phyloP scores from a whole-genome alignment of 2,888 invertebrate genomes.

The Hypselothyrea guttata region DNA sequence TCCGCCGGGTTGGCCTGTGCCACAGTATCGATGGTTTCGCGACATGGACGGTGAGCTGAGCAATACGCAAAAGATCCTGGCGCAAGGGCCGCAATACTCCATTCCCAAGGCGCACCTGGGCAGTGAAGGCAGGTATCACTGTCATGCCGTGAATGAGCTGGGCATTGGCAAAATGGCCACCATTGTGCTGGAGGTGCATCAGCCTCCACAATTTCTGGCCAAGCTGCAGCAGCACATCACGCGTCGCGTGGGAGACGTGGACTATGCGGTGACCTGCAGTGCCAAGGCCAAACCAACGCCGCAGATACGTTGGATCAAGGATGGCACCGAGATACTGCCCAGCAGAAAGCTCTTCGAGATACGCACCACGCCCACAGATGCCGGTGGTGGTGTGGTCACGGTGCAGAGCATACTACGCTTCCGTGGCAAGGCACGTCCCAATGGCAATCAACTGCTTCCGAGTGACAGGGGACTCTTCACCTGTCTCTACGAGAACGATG shows the following conservation, averaged over 20 bases:
- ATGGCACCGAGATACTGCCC: conserved; percentile 89
- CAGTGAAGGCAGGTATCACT: conserved; percentile 94
- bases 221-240: conserved; percentile 92
- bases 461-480: conserved; percentile 93
- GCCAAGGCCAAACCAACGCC: conserved; percentile 95
- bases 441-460: conserved; percentile 89
- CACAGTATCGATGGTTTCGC: conserved; percentile 94
- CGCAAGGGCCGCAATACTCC: conserved; percentile 91
- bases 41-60: conserved; percentile 85
- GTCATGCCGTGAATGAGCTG: conserved; percentile 94
- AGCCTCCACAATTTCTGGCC: conserved; percentile 92
- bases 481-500: conserved; percentile 94
- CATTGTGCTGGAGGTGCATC: conserved; percentile 92
- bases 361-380: conserved; percentile 88
- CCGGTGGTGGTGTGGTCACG: conserved; percentile 88
- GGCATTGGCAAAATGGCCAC: conserved; percentile 93
- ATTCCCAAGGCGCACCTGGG: conserved; percentile 92
- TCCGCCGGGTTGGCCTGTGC: conserved; percentile 95
- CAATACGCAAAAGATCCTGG: conserved; percentile 86
- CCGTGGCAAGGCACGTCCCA: conserved; percentile 89
- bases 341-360: conserved; percentile 91
- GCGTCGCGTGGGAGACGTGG: conserved; percentile 89
- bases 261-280: conserved; percentile 91
- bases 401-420: conserved; percentile 92
- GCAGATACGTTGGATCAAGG: conserved; percentile 92